A percentile compares a stretch with the other conserved stretches of the same genome.
Conservation (phyloP, 2,888 invertebrate genomes). For the Cryptocephalus moraei region DNA sequence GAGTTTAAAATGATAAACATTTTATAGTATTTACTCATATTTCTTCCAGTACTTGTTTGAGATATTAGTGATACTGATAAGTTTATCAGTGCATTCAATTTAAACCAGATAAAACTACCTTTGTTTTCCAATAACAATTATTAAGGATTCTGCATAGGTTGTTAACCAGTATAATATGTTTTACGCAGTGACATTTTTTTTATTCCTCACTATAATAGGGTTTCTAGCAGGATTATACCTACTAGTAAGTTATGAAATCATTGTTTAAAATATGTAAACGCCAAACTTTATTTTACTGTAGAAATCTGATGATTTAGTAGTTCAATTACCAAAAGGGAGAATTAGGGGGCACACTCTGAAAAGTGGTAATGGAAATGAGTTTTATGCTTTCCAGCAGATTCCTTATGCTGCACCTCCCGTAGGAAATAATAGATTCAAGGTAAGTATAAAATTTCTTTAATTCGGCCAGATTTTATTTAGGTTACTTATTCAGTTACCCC, state of each 20-base stretch:
- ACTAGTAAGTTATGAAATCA: too few relatives aligned
- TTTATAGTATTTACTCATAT: not conserved
- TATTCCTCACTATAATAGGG: too few relatives aligned
- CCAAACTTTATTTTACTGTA: not conserved
- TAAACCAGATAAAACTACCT: too few relatives aligned
- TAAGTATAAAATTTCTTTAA: not conserved
- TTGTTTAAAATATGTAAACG: too few relatives aligned
- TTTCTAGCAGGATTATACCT: too few relatives aligned
- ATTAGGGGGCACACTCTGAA: not conserved
- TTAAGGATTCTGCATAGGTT: too few relatives aligned
- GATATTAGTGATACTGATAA: too few relatives aligned
- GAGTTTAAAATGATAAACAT: too few relatives aligned
- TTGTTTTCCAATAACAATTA: too few relatives aligned
- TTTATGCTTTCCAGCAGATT: conserved; percentile 1
- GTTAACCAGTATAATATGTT: too few relatives aligned
- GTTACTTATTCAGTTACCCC: not conserved
- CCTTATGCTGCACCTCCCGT: conserved; percentile 2
- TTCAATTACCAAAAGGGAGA: not conserved
- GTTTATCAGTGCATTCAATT: too few relatives aligned
- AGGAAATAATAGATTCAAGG: not conserved
- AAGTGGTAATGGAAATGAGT: not conserved
- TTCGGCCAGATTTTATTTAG: not conserved
- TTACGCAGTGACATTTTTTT: too few relatives aligned
- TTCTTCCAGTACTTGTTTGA: not conserved
- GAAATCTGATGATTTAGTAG: not conserved